Evolutionary conservation across 2,113 vertebrate species (phyloP).

Genomic region (Podiceps cristatus): DNA sequence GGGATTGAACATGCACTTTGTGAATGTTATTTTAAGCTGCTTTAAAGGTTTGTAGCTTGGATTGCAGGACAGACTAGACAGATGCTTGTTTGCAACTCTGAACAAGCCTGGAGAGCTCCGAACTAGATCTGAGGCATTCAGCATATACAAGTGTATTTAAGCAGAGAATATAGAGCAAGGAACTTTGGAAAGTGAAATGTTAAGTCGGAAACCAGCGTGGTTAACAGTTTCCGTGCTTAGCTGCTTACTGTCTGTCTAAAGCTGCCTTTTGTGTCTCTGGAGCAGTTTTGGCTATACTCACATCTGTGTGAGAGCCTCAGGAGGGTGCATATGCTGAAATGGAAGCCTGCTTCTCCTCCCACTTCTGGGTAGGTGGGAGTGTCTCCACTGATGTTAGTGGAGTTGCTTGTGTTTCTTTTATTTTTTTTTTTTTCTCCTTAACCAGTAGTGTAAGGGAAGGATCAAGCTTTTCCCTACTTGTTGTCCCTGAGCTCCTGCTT

Average conservation of each 20-base stretch:
- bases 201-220: constrained; percentile 69
- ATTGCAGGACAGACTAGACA: neutral
- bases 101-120: neutral
- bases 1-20: neutral
- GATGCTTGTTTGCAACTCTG: neutral
- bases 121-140: neutral
- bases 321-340: neutral
- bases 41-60: neutral
- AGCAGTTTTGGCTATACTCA: neutral
- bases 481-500: neutral
- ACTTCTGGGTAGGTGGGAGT: neutral
- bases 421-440: accelerated
- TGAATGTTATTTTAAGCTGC: neutral
- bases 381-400: neutral
- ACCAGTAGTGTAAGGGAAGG: neutral
- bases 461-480: neutral
- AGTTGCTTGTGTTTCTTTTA: neutral
- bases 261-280: neutral
- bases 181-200: neutral
- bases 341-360: neutral
- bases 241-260: neutral
- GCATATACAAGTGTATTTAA: neutral
- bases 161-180: neutral
- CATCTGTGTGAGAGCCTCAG: neutral
- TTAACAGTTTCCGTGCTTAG: constrained; percentile 35